These are phyloP conservation scores for Chlorodrepanis virens DNA, from an alignment of 2,113 vertebrate species.

Conservation along the genomic window DNA sequence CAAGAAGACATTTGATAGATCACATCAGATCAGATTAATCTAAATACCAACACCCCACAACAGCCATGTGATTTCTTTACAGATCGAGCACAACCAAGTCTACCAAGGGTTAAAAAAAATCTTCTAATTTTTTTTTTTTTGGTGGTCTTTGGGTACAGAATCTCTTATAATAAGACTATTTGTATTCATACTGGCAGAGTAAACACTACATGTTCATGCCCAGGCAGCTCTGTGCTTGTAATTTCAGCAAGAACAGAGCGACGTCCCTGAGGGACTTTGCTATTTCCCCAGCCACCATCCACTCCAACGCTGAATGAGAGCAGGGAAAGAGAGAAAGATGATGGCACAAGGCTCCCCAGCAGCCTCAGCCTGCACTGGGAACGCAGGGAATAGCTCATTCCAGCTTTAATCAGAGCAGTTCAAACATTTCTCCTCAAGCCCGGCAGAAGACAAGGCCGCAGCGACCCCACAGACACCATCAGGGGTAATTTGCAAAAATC, in stretches of 20 bases:
- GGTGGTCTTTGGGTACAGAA: conserved; percentile 78
- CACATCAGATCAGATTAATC: neutral
- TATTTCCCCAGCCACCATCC: conserved; percentile 75
- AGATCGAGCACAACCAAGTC: neutral
- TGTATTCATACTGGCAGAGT: conserved; percentile 85
- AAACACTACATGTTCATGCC: conserved; percentile 84
- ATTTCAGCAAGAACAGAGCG: conserved; percentile 82
- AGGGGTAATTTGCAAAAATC: neutral
- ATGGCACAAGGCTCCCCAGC: conserved; percentile 55
- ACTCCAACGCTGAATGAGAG: conserved; percentile 70
- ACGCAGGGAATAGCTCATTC: conserved; percentile 17
- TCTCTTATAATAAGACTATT: conserved; percentile 84
- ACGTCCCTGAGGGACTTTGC: conserved; percentile 75
- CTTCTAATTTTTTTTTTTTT: conserved; percentile 57
- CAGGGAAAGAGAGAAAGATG: conserved; percentile 66
- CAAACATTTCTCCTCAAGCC: conserved; percentile 22
- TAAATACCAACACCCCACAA: neutral
- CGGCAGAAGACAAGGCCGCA: neutral
- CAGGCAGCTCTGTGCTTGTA: conserved; percentile 81
- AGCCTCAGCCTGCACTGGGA: neutral
- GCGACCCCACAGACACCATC: neutral
- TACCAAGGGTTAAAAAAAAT: conserved; percentile 75
- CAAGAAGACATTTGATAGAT: neutral
- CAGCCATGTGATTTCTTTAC: accelerated
- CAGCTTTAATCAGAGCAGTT: conserved; percentile 61